These are phyloP conservation scores for Oreotrochilus melanogaster DNA, from an alignment of 2,113 vertebrate genomes.

Conservation along the genomic window DNA sequence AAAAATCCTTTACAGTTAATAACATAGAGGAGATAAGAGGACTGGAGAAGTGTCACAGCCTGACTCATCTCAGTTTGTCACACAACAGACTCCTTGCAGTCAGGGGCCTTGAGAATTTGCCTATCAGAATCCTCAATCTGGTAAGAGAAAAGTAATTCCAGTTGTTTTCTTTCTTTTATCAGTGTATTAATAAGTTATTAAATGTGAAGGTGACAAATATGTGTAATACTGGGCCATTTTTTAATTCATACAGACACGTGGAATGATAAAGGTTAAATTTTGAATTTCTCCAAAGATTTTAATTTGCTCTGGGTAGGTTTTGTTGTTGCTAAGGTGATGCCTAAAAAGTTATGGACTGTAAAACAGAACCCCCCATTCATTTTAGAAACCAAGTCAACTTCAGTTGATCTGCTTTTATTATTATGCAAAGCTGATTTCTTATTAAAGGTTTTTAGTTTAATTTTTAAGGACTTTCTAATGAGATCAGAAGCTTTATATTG, in stretches of 20 bases:
- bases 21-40: conserved; percentile 84
- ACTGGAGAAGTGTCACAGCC: conserved; percentile 81
- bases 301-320: background rate
- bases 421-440: background rate
- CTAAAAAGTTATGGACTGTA: background rate
- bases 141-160: conserved; percentile 65
- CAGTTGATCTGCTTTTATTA: background rate
- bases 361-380: background rate
- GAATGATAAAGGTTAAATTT: background rate
- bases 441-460: background rate
- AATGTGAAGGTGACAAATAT: background rate
- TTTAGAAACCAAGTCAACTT: background rate
- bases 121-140: conserved; percentile 84
- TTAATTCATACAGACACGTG: background rate
- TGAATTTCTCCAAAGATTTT: background rate
- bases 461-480: background rate
- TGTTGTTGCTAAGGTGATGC: background rate
- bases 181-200: no score
- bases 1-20: conserved; percentile 78
- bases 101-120: conserved; percentile 78
- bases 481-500: background rate
- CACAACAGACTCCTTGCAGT: conserved; percentile 84
- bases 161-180: background rate
- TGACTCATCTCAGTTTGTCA: conserved; percentile 86
- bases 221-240: background rate